Conservation (phyloP, 1,140 invertebrate genomes). For the Phenacoccus solenopsis region DNA sequence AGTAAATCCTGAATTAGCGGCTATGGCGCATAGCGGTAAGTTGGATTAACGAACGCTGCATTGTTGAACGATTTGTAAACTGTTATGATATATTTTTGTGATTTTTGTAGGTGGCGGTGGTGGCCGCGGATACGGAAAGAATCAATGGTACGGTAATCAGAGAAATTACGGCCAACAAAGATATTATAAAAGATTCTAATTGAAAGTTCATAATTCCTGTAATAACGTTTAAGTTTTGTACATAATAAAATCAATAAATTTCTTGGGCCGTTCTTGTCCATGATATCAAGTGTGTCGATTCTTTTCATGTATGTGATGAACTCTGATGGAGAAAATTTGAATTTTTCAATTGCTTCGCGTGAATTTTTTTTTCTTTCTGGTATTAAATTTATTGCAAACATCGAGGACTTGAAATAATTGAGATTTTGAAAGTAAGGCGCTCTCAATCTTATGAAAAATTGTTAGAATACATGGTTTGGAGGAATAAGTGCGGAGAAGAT, state of each 20-base stretch:
- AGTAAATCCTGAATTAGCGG: constrained; percentile 39
- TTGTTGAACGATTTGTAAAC: neutral
- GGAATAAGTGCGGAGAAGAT: no score
- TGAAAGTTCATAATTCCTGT: neutral
- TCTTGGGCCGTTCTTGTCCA: neutral
- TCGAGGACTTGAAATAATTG: no score
- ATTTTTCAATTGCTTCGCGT: neutral
- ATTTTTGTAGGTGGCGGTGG: constrained; percentile 8
- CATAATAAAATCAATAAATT: neutral
- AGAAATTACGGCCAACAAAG: neutral
- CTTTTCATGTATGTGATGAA: neutral
- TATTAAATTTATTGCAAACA: no score
- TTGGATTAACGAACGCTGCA: neutral
- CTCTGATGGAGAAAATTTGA: no score
- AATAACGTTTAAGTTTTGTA: neutral
- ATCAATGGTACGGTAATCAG: constrained; percentile 5
- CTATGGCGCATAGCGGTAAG: constrained; percentile 21
- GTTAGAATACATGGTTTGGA: no score
- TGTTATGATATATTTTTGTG: neutral
- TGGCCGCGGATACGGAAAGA: constrained; percentile 12
- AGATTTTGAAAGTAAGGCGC: no score
- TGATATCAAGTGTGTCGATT: neutral
- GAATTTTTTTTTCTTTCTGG: neutral
- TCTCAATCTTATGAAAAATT: no score
- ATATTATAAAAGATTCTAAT: constrained; percentile 3